These are phyloP conservation scores for Diadegma fenestrale DNA, from an alignment of 2,888 invertebrate species.

Conservation along the genomic window DNA sequence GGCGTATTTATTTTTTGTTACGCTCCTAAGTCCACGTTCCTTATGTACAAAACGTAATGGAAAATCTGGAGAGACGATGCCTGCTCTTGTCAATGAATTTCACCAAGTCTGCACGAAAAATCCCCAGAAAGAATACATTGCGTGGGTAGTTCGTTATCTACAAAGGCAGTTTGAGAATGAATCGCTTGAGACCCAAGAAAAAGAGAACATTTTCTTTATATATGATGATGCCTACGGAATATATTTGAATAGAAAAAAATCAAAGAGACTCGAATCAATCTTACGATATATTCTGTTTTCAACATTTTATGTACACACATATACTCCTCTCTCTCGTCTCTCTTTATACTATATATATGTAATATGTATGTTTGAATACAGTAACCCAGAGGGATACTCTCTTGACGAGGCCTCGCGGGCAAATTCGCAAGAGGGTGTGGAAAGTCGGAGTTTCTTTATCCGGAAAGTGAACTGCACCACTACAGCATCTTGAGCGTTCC, in stretches of 20 bases:
- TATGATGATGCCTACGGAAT: background rate
- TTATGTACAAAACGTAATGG: conserved; percentile 55
- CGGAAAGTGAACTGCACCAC: conserved; percentile 51
- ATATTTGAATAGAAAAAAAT: background rate
- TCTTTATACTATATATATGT: background rate
- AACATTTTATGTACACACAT: background rate
- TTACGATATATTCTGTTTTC: background rate
- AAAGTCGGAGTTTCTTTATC: conserved; percentile 56
- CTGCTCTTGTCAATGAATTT: conserved; percentile 24
- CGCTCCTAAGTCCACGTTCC: conserved; percentile 28
- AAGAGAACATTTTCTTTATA: conserved; percentile 15
- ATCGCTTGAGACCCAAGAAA: conserved; percentile 55
- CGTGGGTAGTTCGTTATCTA: conserved; percentile 30
- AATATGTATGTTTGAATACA: conserved; percentile 15
- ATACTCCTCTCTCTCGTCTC: too few species aligned
- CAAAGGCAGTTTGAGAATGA: conserved; percentile 43
- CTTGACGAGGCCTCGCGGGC: conserved; percentile 48
- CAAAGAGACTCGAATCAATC: background rate
- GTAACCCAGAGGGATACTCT: conserved; percentile 34
- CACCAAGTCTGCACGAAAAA: conserved; percentile 42
- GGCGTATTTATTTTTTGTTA: conserved; percentile 26
- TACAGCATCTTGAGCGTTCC: conserved; percentile 55
- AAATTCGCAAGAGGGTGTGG: conserved; percentile 19
- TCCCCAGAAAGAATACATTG: conserved; percentile 62
- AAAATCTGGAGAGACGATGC: conserved; percentile 37